Base-by-base conservation (phyloP, 2,888 invertebrate genomes). In the Macrophya alboannulata region DNA sequence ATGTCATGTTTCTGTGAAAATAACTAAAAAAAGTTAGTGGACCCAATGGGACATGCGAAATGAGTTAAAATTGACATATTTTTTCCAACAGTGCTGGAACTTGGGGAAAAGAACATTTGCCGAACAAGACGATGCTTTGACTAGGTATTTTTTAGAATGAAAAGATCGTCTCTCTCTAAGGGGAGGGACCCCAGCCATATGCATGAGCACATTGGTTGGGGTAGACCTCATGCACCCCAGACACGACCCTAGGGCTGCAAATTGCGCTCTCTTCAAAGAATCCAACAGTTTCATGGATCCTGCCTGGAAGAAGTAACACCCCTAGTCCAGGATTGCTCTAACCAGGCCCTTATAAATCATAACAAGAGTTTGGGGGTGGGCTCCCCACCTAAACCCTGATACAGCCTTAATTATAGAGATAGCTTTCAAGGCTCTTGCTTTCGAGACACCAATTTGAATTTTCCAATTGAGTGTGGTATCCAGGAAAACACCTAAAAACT, bases 391-490 rank as follows among this genome's bases (percentile, higher is more conserved):
- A 21, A n/a, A 71, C 6, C 71, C 71, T 12, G 71, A 6, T 5
- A 71, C 25, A 12, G 71, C 40, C 40, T 71, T 40, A 17, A 71
- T 31, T 10, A 71, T 71, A 25, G 71, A 37, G 25, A 25, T 71
- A 5, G 40, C 40, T 25, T 31, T 71, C 10, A 71, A 21, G 10
- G 68, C 21, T 40, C 62, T 85, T 9, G 51, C 43, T 37, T 62
- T 85, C n/a, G 65, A 43, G 6, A 59, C 31, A 43, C 40, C 31
- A 43, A 85, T 48, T 2, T 77, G 68, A 15, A 17, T 45, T n/a
- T 43, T 79, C 85, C 85, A 85, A 17, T 65, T 81, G 15, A 79
- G 51, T 51, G 12, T 81, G 37, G 59, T 25, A 8, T 85, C 81
- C 17, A 71, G 65, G 10, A 37, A 65, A 37, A 85, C 79, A 3